Evolutionary conservation across 2,113 vertebrate genomes (phyloP), one percentile per base, ranked within the genome.

Genomic region (Sakesphorus luctuosus): DNA sequence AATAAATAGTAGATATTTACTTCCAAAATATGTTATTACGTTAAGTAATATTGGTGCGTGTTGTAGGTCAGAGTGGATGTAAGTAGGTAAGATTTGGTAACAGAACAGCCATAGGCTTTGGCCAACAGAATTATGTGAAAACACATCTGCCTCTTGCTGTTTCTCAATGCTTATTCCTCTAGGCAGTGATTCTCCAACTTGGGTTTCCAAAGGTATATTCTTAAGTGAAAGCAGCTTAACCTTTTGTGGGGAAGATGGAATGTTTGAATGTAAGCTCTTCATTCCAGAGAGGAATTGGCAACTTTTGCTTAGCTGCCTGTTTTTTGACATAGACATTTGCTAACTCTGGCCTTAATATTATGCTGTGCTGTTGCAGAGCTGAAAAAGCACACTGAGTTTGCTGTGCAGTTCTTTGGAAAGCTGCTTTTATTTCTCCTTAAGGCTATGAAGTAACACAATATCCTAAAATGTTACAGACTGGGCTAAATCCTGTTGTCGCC

Each of bases 381-480:
- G 79, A 61, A 90, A 94, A 92, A 81, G 81, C 40, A 80, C 43
- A 55, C 38, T 83, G 35, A 14, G 67, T 88, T 93, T 78, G 73
- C 89, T 61, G 52, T 36, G 63, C 43, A 92, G 75, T 66, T 74
- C 84, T 80, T 84, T 81, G 91, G 81, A 97, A 94, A 90, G 85
- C 90, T 90, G 85, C 59, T 94, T 96, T 87, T 94, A 89, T 92
- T 93, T 93, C 94, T 96, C 94, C 94, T 95, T 93, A 95, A 93
- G 93, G 87, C 96, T 95, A 89, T 90, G 87, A 95, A 96, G 84
- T 95, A 95, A 94, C 91, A 93, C 91, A 96, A 96, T 93, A 96
- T 92, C 93, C 92, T 75, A 93, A 96, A 96, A 96, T n/a, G 68
- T 87, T 96, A 96, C 94, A 94, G 85, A 94, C 88, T 92, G 96